phyloP scores from a whole-genome alignment of 2,797 vertebrate species.

The Aeoliscus strigatus region DNA sequence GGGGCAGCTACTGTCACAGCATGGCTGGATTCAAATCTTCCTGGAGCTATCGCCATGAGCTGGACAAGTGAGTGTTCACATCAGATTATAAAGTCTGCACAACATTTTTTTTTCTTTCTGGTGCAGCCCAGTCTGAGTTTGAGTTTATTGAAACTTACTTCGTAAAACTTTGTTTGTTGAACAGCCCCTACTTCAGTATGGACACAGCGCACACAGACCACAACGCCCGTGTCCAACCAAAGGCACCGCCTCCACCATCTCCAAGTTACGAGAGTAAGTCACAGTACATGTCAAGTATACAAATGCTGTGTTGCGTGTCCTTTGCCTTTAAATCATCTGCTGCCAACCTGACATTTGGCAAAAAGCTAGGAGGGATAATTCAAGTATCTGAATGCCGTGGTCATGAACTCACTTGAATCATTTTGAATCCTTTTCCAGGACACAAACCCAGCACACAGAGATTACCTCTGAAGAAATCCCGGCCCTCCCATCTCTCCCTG shows the following conservation, averaged over 20 bases:
- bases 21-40: conserved; percentile 83
- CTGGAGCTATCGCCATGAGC: conserved; percentile 77
- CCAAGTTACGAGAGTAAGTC: conserved; percentile 71
- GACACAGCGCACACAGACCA: conserved; percentile 77
- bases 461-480: conserved; percentile 72
- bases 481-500: conserved; percentile 70
- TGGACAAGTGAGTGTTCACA: conserved; percentile 81
- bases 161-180: conserved; percentile 26
- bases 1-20: conserved; percentile 78
- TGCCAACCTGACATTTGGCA: too few species aligned
- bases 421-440: conserved; percentile 58
- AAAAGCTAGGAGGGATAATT: too few species aligned
- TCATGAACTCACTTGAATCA: too few species aligned
- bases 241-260: conserved; percentile 58
- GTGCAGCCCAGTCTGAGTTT: conserved; percentile 3
- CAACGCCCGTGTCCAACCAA: conserved; percentile 68
- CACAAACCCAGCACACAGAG: conserved; percentile 70
- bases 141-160: background rate
- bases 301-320: conserved; percentile 3
- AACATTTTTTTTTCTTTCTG: conserved; percentile 9
- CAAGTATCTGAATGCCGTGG: too few species aligned
- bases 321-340: too few species aligned
- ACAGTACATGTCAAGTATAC: background rate
- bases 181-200: conserved; percentile 84
- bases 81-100: too few species aligned